These are phyloP conservation scores for Lepidurus apus DNA, from an alignment of 1,140 invertebrate genomes.

Conservation along the genomic window DNA sequence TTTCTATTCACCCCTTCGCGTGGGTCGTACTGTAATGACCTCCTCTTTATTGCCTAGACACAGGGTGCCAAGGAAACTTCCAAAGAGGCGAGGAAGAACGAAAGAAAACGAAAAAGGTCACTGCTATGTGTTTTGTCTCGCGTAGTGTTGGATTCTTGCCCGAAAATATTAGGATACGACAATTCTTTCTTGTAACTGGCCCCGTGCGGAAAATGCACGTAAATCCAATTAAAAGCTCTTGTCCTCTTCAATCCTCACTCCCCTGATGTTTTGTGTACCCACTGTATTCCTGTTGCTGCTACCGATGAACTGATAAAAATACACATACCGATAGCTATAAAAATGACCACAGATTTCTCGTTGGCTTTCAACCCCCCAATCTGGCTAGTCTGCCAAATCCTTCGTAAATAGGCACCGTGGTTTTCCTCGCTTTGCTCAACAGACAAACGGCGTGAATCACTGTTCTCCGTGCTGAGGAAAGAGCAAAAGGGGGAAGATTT, in stretches of 20 bases:
- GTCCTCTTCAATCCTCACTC: not conserved
- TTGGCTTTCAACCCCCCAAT: not conserved
- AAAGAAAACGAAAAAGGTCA: not conserved
- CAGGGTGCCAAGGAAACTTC: not conserved
- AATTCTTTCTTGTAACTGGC: not conserved
- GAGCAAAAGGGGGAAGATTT: not conserved
- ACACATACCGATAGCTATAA: not conserved
- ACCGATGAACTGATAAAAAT: constrained; percentile 2
- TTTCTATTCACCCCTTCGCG: not conserved
- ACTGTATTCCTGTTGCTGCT: not conserved
- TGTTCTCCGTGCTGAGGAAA: not conserved
- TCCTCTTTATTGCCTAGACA: constrained; percentile 10
- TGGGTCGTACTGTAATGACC: not conserved
- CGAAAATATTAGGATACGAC: not conserved
- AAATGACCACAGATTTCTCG: not conserved
- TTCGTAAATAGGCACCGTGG: not conserved
- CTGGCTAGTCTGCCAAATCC: not conserved
- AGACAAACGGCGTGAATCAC: constrained; percentile 1
- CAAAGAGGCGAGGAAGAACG: not conserved
- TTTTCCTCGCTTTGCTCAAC: not conserved
- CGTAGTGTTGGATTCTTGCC: not conserved
- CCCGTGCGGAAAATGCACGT: not conserved
- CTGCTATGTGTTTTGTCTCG: not conserved
- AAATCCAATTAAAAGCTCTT: not conserved
- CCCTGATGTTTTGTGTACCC: not conserved